A percentile compares a stretch with the other conserved stretches of the same genome.
These are phyloP conservation scores for Somateria mollissima DNA, from an alignment of 2,797 vertebrate genomes.

Conservation along the genomic window DNA sequence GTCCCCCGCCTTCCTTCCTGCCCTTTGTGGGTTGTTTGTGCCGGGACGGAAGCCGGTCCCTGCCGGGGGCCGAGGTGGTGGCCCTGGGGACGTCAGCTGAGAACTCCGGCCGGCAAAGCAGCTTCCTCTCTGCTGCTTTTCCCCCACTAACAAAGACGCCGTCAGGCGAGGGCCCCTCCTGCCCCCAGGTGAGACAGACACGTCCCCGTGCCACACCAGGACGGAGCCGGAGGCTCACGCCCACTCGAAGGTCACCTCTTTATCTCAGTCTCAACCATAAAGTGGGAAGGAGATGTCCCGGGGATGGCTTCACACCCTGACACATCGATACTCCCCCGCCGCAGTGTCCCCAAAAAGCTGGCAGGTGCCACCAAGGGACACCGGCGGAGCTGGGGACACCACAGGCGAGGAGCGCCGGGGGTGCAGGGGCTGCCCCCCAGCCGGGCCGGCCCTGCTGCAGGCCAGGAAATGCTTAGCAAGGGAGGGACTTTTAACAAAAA, in stretches of 20 bases:
- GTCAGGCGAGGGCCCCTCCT: not conserved
- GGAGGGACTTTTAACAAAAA: slow-evolving; percentile 5
- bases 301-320: not conserved
- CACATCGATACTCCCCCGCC: not conserved
- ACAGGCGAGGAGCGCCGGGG: not conserved
- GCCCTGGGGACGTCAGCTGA: not conserved
- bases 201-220: not conserved
- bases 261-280: not conserved
- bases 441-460: fast-evolving
- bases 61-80: not conserved
- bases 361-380: not conserved
- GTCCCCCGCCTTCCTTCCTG: slow-evolving; percentile 30
- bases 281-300: not conserved
- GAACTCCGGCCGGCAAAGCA: not conserved
- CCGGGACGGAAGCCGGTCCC: not conserved
- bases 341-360: not conserved
- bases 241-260: not conserved
- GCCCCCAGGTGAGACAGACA: not conserved
- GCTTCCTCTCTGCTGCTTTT: not conserved
- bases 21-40: slow-evolving; percentile 20
- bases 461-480: slow-evolving; percentile 35
- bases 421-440: fast-evolving
- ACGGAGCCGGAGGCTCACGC: not conserved
- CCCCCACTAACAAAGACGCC: fast-evolving
- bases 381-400: not conserved